Base-by-base conservation (phyloP, 2,113 vertebrate genomes). In the Ifrita kowaldi region DNA sequence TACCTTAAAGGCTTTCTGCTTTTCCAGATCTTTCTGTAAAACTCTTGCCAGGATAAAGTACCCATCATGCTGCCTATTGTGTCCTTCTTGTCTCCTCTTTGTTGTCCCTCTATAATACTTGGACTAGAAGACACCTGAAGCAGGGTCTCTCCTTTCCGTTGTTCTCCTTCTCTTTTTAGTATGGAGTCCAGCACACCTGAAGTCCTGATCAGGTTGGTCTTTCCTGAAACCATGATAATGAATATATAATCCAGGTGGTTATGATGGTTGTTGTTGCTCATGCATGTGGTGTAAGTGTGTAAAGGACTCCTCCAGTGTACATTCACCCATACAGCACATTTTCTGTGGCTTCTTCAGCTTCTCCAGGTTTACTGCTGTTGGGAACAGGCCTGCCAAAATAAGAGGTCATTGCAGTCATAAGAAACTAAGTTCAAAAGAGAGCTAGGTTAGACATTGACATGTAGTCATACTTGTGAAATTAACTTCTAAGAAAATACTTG, bases 381-480 rank as follows among this genome's bases (percentile, higher is more conserved):
- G 27, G 15, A 89, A 27, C 9, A 85, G 42, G 18, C 20, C 20
- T 55, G 21, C 24, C 74, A 19, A 79, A 62, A 35, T 4, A 73
- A 42, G 16, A 42, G 39, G 50, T 67, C 67, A 28, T n/a, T 59
- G 73, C 27, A 46, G 87, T 90, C 27, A 24, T 19, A 56, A 78
- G 59, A 56, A 89, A 50, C 10, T 21, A 68, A 77, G 55, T 96
- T 96, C 87, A 96, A 77, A 83, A 62, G 71, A 80, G 23, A 44
- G 28, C 39, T 73, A 50, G 19, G 24, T 42, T 82, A 95, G 87
- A 84, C 30, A 28, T 16, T 84, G 85, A 96, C 82, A 47, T n/a
- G 18, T 35, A 53, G 42, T 84, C 94, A 81, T 81, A 63, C 26
- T 49, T 93, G 41, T 74, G 44, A 87, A 92, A 84, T 94, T 81